These are phyloP conservation scores for Cairina moschata DNA, from an alignment of 2,113 vertebrate genomes.

Conservation along the genomic window DNA sequence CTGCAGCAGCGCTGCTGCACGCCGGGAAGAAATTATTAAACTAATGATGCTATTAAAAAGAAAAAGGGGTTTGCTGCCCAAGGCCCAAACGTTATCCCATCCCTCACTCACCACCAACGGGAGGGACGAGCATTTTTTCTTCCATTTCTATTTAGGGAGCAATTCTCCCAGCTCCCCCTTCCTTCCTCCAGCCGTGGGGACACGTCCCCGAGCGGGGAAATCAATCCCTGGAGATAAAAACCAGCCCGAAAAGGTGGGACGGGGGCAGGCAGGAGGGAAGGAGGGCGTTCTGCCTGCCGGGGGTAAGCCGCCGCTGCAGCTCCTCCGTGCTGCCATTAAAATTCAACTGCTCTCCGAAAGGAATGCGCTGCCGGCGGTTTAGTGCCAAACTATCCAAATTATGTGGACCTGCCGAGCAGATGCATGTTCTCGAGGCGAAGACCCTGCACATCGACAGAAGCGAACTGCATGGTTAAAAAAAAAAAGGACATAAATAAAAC, in stretches of 20 bases:
- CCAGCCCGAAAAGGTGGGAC: neutral
- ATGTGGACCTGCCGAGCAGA: neutral
- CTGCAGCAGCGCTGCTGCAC: neutral
- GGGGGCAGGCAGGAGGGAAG: neutral
- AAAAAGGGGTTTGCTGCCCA: neutral
- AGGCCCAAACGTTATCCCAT: neutral
- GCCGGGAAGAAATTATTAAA: neutral
- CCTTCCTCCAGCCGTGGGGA: neutral
- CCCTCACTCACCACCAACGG: neutral
- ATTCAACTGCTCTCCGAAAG: neutral
- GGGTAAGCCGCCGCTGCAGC: neutral
- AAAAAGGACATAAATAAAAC: neutral
- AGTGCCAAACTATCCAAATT: neutral
- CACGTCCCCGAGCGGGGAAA: neutral
- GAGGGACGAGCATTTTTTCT: neutral
- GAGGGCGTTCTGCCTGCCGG: neutral
- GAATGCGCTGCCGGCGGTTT: neutral
- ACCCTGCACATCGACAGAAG: neutral
- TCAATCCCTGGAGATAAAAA: neutral
- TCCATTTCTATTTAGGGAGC: rapidly evolving
- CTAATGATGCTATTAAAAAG: neutral
- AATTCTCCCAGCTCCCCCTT: rapidly evolving
- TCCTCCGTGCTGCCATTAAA: neutral
- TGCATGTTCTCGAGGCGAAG: neutral
- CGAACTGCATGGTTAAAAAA: rapidly evolving